Evolutionary conservation across 2,888 invertebrate genomes (phyloP), one percentile per base, ranked within the genome.

Genomic region (Arge pagana): DNA sequence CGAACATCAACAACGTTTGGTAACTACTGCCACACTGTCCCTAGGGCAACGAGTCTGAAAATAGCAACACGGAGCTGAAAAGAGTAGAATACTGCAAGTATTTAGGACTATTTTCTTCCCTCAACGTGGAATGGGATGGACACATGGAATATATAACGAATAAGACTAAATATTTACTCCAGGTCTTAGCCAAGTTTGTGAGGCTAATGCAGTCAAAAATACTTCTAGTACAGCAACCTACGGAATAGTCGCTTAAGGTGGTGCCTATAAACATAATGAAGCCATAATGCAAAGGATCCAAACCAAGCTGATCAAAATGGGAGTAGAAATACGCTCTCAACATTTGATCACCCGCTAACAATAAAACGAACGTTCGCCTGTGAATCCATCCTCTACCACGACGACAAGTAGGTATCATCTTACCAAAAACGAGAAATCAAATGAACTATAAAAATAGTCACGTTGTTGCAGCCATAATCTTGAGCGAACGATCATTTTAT

Each of bases 171-270:
- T 13, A 3, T 3, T 11, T 48, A 15, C 10, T 31, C 8, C 36
- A 10, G 18, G 11, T 31, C n/a, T 48, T 48, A 13, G 19, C 18
- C 26, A 48, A 35, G 13, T 18, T 48, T 10, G 13, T 33, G 21
- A 3, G 11, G 15, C 23, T 36, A n/a, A 15, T 48, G 2, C 19
- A 16, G 7, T 10, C 5, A 26, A 36, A 48, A 18, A 21, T 30
- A 15, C 11, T 48, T 10, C 11, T 36, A 10, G 11, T 1, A 48
- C 23, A 11, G 10, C 36, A 1, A 26, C 21, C 35, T 48, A 37
- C 21, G 48, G 36, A 5, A 48, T 48, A 7, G 33, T 48, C 11
- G 48, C 33, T 1, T 37, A 33, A 33, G 48, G 45, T 6, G 35
- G 48, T 15, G 24, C 30, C 1, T 15, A 11, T 3, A 16, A 48